phyloP scores from a whole-genome alignment of 2,888 invertebrate genomes.

The Harpalus rufipes region DNA sequence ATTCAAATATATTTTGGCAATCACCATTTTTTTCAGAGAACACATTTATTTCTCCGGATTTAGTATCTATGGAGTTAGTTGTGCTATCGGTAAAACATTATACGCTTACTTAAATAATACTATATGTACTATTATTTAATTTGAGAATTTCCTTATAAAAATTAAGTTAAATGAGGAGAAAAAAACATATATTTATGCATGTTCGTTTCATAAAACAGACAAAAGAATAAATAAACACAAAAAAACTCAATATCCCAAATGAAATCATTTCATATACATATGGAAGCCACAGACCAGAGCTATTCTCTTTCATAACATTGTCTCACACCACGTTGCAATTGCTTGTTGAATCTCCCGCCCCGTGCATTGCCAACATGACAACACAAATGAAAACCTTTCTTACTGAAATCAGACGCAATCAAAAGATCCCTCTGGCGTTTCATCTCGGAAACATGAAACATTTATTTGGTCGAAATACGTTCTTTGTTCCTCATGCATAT shows the following conservation, averaged over 20 bases:
- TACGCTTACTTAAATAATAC: no score
- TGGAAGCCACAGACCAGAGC: background rate
- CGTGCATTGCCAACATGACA: slow-evolving; percentile 13
- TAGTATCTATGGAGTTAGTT: no score
- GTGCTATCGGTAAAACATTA: no score
- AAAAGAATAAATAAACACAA: no score
- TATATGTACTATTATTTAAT: no score
- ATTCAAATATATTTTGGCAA: no score
- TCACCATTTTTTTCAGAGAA: no score
- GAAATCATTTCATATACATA: slow-evolving; percentile 34
- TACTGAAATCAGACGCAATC: slow-evolving; percentile 49
- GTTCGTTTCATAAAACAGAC: no score
- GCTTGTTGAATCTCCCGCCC: slow-evolving; percentile 25
- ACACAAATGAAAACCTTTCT: slow-evolving; percentile 55
- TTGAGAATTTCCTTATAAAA: no score
- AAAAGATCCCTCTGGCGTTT: slow-evolving; percentile 57
- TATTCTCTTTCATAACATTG: slow-evolving; percentile 3
- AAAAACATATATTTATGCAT: no score
- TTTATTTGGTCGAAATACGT: slow-evolving; percentile 58
- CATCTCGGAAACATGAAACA: slow-evolving; percentile 57
- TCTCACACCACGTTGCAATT: slow-evolving; percentile 16
- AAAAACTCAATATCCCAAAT: slow-evolving; percentile 39
- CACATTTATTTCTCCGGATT: no score
- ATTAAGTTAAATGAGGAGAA: no score
- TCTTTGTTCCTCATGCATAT: slow-evolving; percentile 55